Evolutionary conservation across 2,797 vertebrate genomes (phyloP).

Genomic region (Gouania willdenowi): DNA sequence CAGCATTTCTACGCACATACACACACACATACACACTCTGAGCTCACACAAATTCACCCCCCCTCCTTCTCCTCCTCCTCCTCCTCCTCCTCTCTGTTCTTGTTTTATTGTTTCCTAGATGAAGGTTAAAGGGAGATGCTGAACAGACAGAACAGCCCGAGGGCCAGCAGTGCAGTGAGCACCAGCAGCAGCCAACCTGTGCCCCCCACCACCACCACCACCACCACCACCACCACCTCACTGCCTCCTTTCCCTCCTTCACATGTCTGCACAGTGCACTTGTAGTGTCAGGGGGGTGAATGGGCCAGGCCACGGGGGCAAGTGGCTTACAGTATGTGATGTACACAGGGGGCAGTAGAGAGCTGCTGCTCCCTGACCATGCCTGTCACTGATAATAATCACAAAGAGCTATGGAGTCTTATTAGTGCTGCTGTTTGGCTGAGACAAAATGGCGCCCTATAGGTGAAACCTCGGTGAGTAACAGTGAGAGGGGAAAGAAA

Average conservation of each 20-base stretch:
- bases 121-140: slow-evolving; percentile 82
- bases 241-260: not conserved
- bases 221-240: slow-evolving; percentile 2
- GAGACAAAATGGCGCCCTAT: slow-evolving; percentile 57
- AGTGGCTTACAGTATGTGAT: slow-evolving; percentile 45
- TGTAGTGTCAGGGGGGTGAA: slow-evolving; percentile 60
- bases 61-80: slow-evolving; percentile 5
- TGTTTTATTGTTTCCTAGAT: slow-evolving; percentile 80
- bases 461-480: slow-evolving; percentile 63
- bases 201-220: slow-evolving; percentile 1
- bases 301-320: slow-evolving; percentile 42
- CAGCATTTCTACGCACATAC: slow-evolving; percentile 42
- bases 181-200: slow-evolving; percentile 33
- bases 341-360: slow-evolving; percentile 56
- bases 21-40: slow-evolving; percentile 23
- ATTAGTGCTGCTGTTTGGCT: slow-evolving; percentile 64
- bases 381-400: slow-evolving; percentile 74
- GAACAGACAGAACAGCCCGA: slow-evolving; percentile 76
- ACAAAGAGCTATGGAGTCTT: slow-evolving; percentile 66
- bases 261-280: slow-evolving; percentile 33
- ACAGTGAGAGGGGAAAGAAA: slow-evolving; percentile 27
- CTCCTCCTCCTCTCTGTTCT: slow-evolving; percentile 59
- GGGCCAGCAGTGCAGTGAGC: slow-evolving; percentile 44
- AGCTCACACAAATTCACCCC: slow-evolving; percentile 22
- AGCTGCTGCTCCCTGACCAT: slow-evolving; percentile 63